A percentile compares a stretch with the other conserved stretches of the same genome.
Evolutionary conservation across 2,113 vertebrate genomes (phyloP).

Genomic region (Centrocercus urophasianus): DNA sequence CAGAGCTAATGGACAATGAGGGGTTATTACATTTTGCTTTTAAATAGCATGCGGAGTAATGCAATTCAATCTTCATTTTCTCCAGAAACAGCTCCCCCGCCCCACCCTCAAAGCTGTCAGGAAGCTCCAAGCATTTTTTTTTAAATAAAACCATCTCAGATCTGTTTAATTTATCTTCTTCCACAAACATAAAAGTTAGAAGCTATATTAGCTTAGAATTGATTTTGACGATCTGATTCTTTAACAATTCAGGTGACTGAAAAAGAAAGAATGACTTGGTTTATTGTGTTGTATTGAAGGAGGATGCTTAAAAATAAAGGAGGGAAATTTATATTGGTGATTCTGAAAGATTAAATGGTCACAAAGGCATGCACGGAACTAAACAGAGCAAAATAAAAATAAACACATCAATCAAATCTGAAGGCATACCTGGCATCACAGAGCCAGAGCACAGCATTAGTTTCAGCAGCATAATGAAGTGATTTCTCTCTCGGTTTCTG

Average conservation of each 20-base stretch:
- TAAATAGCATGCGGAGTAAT: background rate
- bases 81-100: background rate
- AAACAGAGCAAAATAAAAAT: slow-evolving; percentile 7
- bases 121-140: background rate
- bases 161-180: background rate
- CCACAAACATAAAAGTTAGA: background rate
- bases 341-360: background rate
- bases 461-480: background rate
- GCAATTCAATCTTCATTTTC: background rate
- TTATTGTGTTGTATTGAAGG: background rate
- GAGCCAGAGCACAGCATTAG: background rate
- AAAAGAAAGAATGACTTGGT: background rate
- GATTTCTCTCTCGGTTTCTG: background rate
- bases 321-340: background rate
- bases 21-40: background rate
- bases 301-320: background rate
- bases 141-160: background rate
- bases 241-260: background rate
- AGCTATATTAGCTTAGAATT: background rate
- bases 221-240: background rate
- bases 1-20: background rate
- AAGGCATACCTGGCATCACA: background rate
- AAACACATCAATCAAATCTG: background rate
- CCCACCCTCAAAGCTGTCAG: background rate
- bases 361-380: background rate